phyloP scores from a whole-genome alignment of 2,113 vertebrate genomes.

The Entosphenus tridentatus region DNA sequence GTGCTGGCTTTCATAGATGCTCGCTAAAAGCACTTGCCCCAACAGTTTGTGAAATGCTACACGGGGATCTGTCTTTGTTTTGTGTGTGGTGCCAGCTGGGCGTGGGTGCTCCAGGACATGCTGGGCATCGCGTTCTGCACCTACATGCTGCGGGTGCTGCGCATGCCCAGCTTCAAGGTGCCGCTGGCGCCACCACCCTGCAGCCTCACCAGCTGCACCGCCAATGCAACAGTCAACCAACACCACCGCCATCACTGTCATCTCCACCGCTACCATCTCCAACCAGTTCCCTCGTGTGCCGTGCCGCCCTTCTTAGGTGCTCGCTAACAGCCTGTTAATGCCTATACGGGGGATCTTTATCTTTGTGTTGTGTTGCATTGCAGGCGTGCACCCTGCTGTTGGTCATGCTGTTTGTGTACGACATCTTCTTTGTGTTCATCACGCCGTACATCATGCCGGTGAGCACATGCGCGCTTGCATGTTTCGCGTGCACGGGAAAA shows the following conservation, averaged over 20 bases:
- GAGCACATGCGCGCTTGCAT: constrained; percentile 8
- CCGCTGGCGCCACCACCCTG: background rate
- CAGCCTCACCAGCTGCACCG: no score
- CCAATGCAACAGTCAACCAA: background rate
- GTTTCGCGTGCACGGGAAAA: no score
- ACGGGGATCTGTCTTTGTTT: no score
- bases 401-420: constrained; percentile 61
- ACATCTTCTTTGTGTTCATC: constrained; percentile 87
- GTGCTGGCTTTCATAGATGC: no score
- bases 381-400: constrained; percentile 81
- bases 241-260: no score
- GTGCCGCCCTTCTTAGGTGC: no score
- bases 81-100: constrained; percentile 37
- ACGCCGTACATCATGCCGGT: constrained; percentile 76
- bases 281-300: no score
- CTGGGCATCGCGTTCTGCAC: constrained; percentile 82
- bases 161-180: constrained; percentile 82
- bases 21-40: no score
- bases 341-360: no score
- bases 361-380: background rate
- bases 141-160: constrained; percentile 76
- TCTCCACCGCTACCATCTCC: no score
- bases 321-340: no score
- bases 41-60: no score
- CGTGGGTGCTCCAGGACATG: constrained; percentile 70